Evolutionary conservation across 2,113 vertebrate species (phyloP).

Genomic region (Vireo altiloquus): DNA sequence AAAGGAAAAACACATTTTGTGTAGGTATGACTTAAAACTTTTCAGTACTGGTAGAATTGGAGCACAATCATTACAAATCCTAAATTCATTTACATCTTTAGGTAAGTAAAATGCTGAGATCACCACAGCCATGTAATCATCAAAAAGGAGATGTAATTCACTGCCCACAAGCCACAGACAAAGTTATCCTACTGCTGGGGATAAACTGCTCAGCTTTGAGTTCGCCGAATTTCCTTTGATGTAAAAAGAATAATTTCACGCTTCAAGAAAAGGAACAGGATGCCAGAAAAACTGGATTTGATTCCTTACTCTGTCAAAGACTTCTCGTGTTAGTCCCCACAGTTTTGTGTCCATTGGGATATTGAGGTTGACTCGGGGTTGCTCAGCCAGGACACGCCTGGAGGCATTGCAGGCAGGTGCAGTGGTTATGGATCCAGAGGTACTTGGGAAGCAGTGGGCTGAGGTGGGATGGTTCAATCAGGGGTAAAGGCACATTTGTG

Average conservation of each 20-base stretch:
- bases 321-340: not conserved
- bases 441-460: not conserved
- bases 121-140: not conserved
- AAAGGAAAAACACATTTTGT: not conserved
- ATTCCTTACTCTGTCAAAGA: not conserved
- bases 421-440: not conserved
- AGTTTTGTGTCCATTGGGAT: not conserved
- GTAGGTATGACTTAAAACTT: not conserved
- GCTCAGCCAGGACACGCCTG: not conserved
- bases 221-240: not conserved
- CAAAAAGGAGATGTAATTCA: constrained; percentile 13
- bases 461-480: not conserved
- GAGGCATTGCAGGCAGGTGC: not conserved
- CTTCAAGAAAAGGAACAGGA: constrained; percentile 29
- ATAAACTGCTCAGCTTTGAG: not conserved
- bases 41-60: not conserved
- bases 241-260: not conserved
- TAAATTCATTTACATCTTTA: not conserved
- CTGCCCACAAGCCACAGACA: not conserved
- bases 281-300: not conserved
- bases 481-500: not conserved
- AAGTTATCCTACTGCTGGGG: not conserved
- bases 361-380: not conserved
- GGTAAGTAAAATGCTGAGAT: constrained; percentile 1
- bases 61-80: not conserved